phyloP scores from a whole-genome alignment of 2,113 vertebrate genomes.

The Gavia stellata region DNA sequence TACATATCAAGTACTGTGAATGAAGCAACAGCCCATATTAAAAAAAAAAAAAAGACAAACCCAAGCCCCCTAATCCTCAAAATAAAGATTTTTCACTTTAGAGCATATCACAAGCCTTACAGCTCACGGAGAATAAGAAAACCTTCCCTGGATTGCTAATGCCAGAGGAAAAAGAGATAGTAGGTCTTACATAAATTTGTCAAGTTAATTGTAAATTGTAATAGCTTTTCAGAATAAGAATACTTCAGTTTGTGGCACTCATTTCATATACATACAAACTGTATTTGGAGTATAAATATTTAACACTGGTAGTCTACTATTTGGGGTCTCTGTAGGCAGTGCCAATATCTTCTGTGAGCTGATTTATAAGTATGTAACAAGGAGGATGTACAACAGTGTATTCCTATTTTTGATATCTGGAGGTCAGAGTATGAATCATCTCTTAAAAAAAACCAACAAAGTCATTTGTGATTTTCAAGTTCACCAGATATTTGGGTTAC shows the following conservation, averaged over 20 bases:
- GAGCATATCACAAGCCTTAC: neutral
- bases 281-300: slow-evolving; percentile 22
- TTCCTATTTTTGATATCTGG: neutral
- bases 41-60: neutral
- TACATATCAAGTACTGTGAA: neutral
- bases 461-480: neutral
- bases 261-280: neutral
- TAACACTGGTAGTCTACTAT: neutral
- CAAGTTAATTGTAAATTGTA: neutral
- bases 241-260: neutral
- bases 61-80: neutral
- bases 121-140: neutral
- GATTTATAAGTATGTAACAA: neutral
- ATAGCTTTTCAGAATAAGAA: slow-evolving; percentile 2
- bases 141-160: neutral
- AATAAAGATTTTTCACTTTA: neutral
- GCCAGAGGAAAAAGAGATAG: neutral
- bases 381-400: neutral
- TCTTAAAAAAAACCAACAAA: neutral
- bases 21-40: neutral
- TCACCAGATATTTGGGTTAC: neutral
- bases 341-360: neutral
- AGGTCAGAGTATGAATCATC: neutral
- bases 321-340: neutral
- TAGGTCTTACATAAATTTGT: neutral